Evolutionary conservation across 2,113 vertebrate species (phyloP).

Genomic region (Pseudolaguvia tuberculata): DNA sequence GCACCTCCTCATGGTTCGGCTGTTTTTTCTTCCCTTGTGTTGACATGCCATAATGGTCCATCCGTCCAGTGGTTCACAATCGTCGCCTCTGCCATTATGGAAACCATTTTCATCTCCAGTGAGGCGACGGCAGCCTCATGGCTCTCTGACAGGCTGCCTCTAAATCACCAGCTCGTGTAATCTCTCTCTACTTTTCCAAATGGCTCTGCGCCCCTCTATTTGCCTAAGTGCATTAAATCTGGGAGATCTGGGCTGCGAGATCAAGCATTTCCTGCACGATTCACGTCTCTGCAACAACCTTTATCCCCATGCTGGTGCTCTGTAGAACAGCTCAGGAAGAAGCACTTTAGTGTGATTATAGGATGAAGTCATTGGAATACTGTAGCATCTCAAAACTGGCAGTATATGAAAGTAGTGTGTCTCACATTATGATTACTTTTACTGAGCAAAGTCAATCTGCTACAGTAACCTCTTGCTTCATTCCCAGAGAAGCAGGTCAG

Average conservation of each 20-base stretch:
- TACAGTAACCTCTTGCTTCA: neutral
- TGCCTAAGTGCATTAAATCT: slow-evolving; percentile 71
- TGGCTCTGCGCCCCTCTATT: slow-evolving; percentile 63
- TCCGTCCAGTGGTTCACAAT: slow-evolving; percentile 61
- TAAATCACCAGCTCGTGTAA: slow-evolving; percentile 71
- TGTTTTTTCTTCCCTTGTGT: slow-evolving; percentile 67
- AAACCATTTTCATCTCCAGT: slow-evolving; percentile 70
- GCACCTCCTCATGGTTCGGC: slow-evolving; percentile 64
- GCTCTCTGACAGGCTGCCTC: slow-evolving; percentile 61
- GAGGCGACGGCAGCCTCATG: slow-evolving; percentile 59
- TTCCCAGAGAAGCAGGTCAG: slow-evolving; percentile 8
- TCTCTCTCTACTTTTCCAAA: slow-evolving; percentile 70
- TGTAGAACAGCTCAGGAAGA: slow-evolving; percentile 16
- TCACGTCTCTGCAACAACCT: slow-evolving; percentile 52
- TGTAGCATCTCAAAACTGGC: slow-evolving; percentile 5
- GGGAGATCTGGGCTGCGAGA: slow-evolving; percentile 10
- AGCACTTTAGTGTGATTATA: slow-evolving; percentile 39
- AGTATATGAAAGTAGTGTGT: slow-evolving; percentile 21
- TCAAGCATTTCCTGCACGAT: slow-evolving; percentile 29
- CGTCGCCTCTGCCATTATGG: slow-evolving; percentile 63
- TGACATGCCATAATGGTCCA: slow-evolving; percentile 68
- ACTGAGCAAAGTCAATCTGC: slow-evolving; percentile 9
- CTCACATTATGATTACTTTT: slow-evolving; percentile 28
- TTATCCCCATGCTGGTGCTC: slow-evolving; percentile 39
- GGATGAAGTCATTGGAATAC: slow-evolving; percentile 31